Percentiles rank a stretch among this genome's conserved stretches.
Conservation (phyloP, 2,113 vertebrate species). For the Anhinga anhinga region DNA sequence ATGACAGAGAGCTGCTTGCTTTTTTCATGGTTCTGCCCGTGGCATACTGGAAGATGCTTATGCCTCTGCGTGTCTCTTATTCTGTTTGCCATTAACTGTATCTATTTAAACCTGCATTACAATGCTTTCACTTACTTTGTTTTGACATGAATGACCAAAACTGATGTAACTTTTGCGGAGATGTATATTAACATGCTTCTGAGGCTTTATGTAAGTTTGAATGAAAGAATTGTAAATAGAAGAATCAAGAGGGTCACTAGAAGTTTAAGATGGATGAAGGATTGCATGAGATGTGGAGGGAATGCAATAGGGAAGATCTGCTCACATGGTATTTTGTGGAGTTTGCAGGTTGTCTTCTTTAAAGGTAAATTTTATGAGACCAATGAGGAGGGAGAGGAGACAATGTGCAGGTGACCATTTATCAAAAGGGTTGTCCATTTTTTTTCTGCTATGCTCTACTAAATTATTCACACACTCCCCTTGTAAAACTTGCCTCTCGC, state of each 20-base stretch:
- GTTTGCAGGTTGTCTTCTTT: neutral
- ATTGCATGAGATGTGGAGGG: neutral
- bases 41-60: neutral
- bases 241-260: neutral
- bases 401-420: neutral
- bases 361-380: neutral
- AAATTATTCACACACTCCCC: neutral
- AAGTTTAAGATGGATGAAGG: neutral
- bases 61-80: neutral
- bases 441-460: neutral
- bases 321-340: rapidly evolving
- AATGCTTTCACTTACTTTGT: neutral
- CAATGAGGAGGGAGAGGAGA: neutral
- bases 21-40: neutral
- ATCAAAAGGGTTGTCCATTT: neutral
- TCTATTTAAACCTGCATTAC: neutral
- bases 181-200: neutral
- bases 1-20: neutral
- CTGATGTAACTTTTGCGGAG: neutral
- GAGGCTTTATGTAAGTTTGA: neutral
- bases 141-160: neutral
- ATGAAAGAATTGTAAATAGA: neutral
- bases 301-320: neutral
- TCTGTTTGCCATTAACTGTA: neutral
- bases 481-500: neutral